Conservation (phyloP, 2,113 vertebrate species). For the Mixornis gularis region DNA sequence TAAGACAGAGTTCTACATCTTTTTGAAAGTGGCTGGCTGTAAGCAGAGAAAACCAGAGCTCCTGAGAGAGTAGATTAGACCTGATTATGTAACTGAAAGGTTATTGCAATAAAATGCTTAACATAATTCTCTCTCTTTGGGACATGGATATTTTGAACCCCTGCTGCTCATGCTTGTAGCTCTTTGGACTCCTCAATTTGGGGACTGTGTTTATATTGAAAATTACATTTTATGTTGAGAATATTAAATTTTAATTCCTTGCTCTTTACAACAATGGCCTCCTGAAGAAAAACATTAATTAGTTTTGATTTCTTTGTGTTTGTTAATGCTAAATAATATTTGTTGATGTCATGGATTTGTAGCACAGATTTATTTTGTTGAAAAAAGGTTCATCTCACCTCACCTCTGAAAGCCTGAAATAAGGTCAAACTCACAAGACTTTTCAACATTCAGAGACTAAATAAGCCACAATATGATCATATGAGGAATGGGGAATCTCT, state of each 20-base stretch:
- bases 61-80: slow-evolving; percentile 64
- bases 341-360: background rate
- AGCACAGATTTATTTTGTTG: background rate
- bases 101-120: slow-evolving; percentile 59
- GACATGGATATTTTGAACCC: background rate
- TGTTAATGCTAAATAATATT: background rate
- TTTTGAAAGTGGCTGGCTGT: slow-evolving; percentile 43
- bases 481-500: background rate
- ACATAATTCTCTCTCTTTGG: background rate
- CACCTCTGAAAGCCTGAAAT: background rate
- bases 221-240: background rate
- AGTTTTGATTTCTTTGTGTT: background rate
- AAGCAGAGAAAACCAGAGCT: slow-evolving; percentile 58
- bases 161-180: background rate
- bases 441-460: background rate
- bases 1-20: slow-evolving; percentile 45
- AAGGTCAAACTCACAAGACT: background rate
- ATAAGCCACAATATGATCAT: background rate
- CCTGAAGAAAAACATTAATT: background rate
- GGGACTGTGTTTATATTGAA: background rate
- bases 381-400: background rate
- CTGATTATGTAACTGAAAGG: slow-evolving; percentile 63
- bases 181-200: background rate
- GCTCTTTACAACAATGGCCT: background rate
- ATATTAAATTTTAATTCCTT: background rate